A percentile compares a stretch with the other conserved stretches of the same genome.
phyloP scores from a whole-genome alignment of 2,888 invertebrate species.

The Lochmaea crataegi region DNA sequence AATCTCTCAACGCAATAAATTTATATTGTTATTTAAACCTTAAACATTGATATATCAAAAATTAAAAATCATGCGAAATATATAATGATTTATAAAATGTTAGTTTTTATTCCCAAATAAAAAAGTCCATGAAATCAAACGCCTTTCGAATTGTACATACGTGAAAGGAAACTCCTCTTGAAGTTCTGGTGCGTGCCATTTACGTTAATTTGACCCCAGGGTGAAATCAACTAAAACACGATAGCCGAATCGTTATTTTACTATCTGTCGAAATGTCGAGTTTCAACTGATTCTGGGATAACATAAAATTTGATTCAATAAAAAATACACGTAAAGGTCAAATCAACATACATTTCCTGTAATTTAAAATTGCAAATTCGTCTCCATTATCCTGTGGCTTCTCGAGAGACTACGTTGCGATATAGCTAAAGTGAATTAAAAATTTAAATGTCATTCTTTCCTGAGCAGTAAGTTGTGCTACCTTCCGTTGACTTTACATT shows the following conservation, averaged over 20 bases:
- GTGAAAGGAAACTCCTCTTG: constrained; percentile 29
- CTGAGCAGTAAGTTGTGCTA: constrained; percentile 37
- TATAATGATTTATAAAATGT: background rate
- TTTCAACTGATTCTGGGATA: constrained; percentile 59
- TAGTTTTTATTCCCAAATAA: background rate
- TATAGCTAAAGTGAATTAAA: constrained; percentile 48
- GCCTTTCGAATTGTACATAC: constrained; percentile 17
- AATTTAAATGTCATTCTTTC: constrained; percentile 53
- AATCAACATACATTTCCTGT: constrained; percentile 1
- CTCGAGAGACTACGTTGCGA: constrained; percentile 34
- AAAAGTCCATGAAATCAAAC: constrained; percentile 28
- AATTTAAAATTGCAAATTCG: constrained; percentile 7
- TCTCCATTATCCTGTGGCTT: constrained; percentile 2
- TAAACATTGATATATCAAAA: background rate
- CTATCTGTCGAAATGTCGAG: constrained; percentile 60
- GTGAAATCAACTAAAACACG: constrained; percentile 65
- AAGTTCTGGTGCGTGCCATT: constrained; percentile 58
- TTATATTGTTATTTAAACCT: too few relatives aligned
- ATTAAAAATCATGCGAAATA: background rate
- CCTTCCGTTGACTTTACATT: constrained; percentile 43
- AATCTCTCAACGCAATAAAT: too few relatives aligned
- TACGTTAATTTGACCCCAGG: constrained; percentile 63
- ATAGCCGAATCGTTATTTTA: constrained; percentile 64
- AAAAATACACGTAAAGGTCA: background rate
- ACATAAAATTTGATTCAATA: too few relatives aligned